Evolutionary conservation across 1,140 invertebrate genomes (phyloP), one percentile per base, ranked within the genome.

Genomic region (Heliconius himera): DNA sequence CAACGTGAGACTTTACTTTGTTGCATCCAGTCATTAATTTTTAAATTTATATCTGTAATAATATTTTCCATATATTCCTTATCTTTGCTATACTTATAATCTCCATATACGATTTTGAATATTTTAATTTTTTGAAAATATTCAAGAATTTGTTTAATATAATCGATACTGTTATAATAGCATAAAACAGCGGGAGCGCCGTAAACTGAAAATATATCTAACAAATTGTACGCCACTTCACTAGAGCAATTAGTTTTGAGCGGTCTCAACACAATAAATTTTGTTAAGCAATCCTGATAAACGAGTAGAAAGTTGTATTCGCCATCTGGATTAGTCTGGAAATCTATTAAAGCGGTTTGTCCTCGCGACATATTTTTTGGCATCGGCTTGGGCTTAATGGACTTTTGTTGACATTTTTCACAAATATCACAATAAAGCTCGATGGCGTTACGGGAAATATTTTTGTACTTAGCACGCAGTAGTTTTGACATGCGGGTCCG

Each of bases 261-360:
- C 60, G 60, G 60, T 29, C 9, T 66, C 22, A 66, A 29, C 26
- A 66, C 26, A 29, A 29, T 66, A 66, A 66, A 66, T 66, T 66
- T 66, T 29, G 60, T 66, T 66, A 38, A 72, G n/a, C n/a, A 41
- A 41, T 72, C 36, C 33, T 72, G 70, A 41, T 72, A 36, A 38
- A 72, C 18, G 3, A 72, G 70, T 8, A 72, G 29, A 72, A 72
- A 72, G 36, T 72, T 41, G 8, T 41, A 72, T 36, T 41, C 70
- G 0, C 70, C 70, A 18, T 36, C 70, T n/a, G 70, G 70, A 72
- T 72, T 72, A 72, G 36, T 38, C 33, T 72, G 70, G 16, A 38
- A 41, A 72, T 72, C 70, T 38, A 72, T 72, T 72, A 72, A 38
- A 38, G 70, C 22, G 4, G 70, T 72, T 72, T 72, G 33, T 41